These are phyloP conservation scores for Hipposideros larvatus DNA, from an alignment of 2,797 vertebrate genomes.

Conservation along the genomic window DNA sequence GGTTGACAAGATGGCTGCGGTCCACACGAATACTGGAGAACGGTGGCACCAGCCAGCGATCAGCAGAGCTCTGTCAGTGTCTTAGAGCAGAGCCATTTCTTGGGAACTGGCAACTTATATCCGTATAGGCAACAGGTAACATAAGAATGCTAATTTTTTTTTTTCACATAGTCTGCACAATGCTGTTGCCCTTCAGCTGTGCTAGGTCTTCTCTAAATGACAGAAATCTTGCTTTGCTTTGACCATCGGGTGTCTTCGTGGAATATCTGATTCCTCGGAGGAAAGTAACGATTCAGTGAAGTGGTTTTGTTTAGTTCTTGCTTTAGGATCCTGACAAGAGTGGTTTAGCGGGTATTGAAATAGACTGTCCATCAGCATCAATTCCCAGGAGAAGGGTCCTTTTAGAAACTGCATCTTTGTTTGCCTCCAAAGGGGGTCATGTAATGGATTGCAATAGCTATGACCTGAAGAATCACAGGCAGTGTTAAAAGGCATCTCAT, in stretches of 20 bases:
- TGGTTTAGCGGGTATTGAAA: neutral
- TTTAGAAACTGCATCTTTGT: neutral
- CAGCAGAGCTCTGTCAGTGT: accelerated
- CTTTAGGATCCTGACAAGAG: neutral
- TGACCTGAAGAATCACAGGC: neutral
- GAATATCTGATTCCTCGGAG: constrained; percentile 32
- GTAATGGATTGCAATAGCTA: neutral
- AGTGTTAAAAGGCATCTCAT: neutral
- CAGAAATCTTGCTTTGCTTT: neutral
- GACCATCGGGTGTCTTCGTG: neutral
- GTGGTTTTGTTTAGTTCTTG: neutral
- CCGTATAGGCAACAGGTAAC: neutral
- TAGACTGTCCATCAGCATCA: neutral
- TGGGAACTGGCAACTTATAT: neutral
- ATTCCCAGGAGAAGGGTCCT: neutral
- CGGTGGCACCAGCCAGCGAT: neutral
- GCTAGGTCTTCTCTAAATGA: neutral
- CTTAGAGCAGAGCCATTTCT: neutral
- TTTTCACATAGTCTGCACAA: neutral
- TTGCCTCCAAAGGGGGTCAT: neutral
- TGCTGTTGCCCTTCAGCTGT: neutral
- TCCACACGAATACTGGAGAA: neutral
- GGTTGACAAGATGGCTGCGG: neutral
- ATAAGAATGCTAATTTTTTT: neutral
- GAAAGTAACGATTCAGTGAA: constrained; percentile 41